phyloP scores from a whole-genome alignment of 2,113 vertebrate genomes.

The Globicephala melas region DNA sequence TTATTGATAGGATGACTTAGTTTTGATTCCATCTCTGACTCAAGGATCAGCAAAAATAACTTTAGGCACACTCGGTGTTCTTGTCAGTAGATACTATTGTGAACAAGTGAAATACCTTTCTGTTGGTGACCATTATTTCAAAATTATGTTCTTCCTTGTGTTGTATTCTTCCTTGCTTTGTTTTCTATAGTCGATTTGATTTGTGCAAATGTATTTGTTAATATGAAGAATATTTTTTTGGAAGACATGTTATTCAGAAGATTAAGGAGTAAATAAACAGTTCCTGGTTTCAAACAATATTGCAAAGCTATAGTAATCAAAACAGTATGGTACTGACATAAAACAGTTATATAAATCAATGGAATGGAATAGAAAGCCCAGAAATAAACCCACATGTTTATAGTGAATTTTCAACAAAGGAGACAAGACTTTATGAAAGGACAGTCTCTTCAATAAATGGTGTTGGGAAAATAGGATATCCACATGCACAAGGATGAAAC shows the following conservation, averaged over 20 bases:
- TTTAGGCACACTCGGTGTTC: not conserved
- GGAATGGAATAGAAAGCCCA: not conserved
- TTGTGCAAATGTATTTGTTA: not conserved
- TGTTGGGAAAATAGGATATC: not conserved
- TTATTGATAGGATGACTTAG: not conserved
- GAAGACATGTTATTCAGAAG: not conserved
- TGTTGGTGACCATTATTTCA: not conserved
- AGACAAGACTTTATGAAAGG: not conserved
- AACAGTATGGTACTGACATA: not conserved
- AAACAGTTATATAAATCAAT: not conserved
- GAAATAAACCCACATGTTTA: not conserved
- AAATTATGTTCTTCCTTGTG: not conserved
- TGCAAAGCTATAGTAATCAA: not conserved
- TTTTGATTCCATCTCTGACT: not conserved
- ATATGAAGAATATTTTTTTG: not conserved
- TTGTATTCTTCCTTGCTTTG: not conserved
- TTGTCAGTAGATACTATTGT: not conserved
- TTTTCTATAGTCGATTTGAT: not conserved
- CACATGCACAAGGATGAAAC: not conserved
- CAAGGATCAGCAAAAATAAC: not conserved
- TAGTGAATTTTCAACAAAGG: not conserved
- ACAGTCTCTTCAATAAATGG: not conserved
- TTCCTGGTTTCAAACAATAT: not conserved
- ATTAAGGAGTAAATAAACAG: slow-evolving; percentile 7
- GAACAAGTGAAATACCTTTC: not conserved